A percentile compares a stretch with the other conserved stretches of the same genome.
Conservation (phyloP, 2,888 invertebrate species). For the Hypercompe scribonia region DNA sequence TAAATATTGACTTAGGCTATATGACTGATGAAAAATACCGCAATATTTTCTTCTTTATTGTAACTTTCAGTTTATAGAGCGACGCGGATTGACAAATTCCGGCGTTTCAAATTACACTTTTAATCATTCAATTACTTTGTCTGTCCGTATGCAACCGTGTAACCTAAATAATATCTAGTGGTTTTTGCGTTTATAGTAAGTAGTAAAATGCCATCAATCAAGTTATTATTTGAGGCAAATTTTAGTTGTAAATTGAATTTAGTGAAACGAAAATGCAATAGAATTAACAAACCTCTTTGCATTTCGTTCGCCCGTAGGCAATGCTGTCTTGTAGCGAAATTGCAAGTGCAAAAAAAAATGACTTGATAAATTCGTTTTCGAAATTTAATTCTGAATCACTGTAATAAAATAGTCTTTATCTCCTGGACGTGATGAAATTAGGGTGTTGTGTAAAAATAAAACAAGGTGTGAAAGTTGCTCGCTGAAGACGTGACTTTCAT, state of each 20-base stretch:
- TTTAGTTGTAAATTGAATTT: conserved; percentile 34
- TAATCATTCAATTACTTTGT: conserved; percentile 29
- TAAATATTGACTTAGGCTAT: neutral
- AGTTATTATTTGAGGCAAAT: conserved; percentile 36
- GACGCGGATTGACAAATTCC: conserved; percentile 22
- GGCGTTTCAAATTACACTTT: conserved; percentile 26
- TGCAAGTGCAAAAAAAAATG: conserved; percentile 36
- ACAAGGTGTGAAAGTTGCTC: conserved; percentile 56
- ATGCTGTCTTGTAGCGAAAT: conserved; percentile 38
- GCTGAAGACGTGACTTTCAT: conserved; percentile 57
- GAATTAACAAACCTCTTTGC: conserved; percentile 36
- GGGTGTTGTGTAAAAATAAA: conserved; percentile 46
- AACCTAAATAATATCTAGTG: conserved; percentile 35
- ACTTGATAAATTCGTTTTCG: conserved; percentile 27
- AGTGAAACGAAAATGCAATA: conserved; percentile 44
- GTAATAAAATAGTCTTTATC: conserved; percentile 59
- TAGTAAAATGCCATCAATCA: conserved; percentile 45
- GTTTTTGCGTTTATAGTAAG: conserved; percentile 36
- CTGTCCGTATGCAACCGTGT: conserved; percentile 37
- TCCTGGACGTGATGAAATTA: conserved; percentile 57
- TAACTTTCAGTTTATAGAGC: conserved; percentile 24
- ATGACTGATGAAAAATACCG: neutral
- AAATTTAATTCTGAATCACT: conserved; percentile 36
- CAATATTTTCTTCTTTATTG: conserved; percentile 7
- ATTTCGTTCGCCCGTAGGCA: conserved; percentile 24